Base-by-base conservation (phyloP, 2,888 invertebrate genomes). In the Pherbina coryleti region DNA sequence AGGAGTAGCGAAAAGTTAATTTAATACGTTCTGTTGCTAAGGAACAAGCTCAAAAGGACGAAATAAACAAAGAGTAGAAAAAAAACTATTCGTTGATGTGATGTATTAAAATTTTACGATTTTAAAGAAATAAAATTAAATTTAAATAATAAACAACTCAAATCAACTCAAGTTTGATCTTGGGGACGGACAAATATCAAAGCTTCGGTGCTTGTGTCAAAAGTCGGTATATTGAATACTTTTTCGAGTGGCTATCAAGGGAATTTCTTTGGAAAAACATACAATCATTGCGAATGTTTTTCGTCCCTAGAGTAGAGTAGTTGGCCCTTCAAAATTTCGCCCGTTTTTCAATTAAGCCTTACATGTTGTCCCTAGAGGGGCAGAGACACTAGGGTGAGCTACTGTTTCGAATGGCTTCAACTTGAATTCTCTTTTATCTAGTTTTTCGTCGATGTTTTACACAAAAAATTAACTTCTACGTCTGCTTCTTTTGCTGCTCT, bases 401-500 rank as follows among this genome's bases (percentile, higher is more conserved):
- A 17, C 25, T 28, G 60, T 14, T 31, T 28, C 14, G 28, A 14
- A 14, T 14, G 28, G 5, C 28, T 60, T 5, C 11, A 31, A 28
- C 14, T 44, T 44, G 11, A 7, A 44, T 4, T 44, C 44, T 44
- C 44, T 14, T 60, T 25, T 60, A 11, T 49, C 25, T 51, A 9
- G 22, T 37, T 22, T 69, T 49, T 70, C 22, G 9, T 34, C 74
- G 51, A 74, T 49, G 73, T 51, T 49, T 53, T 53, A 22, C 64
- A 66, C 66, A 66, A 19, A 5, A 57, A 75, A 67, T 67, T 66
- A 67, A 67, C 37, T 73, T 60, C 37, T 37, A 37, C 37, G 8
- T 44, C 44, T 44, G n/a, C n/a, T n/a, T n/a, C n/a, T n/a, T n/a
- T n/a, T n/a, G n/a, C 44, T 44, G 44, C 44, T 44, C 11, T 74